Evolutionary conservation across 64 coral and sea anemone genomes (phyloP).

Genomic region (Porites lutea): DNA sequence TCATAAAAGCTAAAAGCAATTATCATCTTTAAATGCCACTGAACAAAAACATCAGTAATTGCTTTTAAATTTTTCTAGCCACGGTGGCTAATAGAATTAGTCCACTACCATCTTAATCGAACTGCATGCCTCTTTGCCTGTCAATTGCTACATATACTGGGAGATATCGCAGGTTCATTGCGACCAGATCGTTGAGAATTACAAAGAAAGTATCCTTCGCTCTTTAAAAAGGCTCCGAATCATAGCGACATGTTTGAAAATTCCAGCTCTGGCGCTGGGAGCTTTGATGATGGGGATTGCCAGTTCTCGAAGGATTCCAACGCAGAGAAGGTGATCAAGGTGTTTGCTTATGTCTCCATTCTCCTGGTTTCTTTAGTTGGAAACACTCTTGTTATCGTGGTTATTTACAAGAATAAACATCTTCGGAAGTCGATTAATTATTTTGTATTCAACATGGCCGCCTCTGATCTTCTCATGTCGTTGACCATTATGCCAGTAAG

Average conservation of each 20-base stretch:
- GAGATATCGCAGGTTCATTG: too few species aligned
- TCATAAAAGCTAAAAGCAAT: too few species aligned
- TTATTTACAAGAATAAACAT: slow-evolving; percentile 21
- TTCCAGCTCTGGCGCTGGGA: neutral
- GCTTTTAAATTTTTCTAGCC: too few species aligned
- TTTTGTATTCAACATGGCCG: slow-evolving; percentile 59
- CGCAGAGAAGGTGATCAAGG: neutral
- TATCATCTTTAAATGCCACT: too few species aligned
- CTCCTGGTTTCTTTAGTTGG: slow-evolving; percentile 13
- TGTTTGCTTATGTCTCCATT: neutral
- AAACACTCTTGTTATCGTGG: slow-evolving; percentile 29
- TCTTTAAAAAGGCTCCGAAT: too few species aligned
- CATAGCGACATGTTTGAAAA: neutral
- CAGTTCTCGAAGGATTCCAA: neutral
- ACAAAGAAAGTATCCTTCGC: too few species aligned
- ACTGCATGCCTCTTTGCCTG: too few species aligned
- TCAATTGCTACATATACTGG: too few species aligned
- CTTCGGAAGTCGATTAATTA: slow-evolving; percentile 29
- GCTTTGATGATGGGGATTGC: neutral
- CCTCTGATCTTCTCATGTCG: slow-evolving; percentile 30
- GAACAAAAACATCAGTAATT: too few species aligned
- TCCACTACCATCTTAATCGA: too few species aligned
- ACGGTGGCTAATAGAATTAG: too few species aligned
- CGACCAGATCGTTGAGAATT: too few species aligned
- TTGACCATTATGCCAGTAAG: neutral